Conservation (phyloP, 2,113 vertebrate species). For the Pyrgilauda ruficollis region DNA sequence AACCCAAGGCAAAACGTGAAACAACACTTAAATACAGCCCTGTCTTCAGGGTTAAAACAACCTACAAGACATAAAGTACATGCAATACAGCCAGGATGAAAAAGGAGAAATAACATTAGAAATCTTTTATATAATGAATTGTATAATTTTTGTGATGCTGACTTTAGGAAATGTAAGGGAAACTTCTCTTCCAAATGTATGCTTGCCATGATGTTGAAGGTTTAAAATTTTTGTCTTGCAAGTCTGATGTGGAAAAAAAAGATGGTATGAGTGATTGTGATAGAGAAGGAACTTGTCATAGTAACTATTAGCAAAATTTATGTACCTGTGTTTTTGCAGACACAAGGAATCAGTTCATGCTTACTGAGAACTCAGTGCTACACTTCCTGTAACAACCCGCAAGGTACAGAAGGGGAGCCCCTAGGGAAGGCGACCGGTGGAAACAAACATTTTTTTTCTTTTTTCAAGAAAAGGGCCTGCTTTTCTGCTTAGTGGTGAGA, state of each 20-base stretch:
- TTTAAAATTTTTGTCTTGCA: background rate
- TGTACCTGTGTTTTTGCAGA: background rate
- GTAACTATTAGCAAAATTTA: background rate
- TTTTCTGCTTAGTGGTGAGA: background rate
- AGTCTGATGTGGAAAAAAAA: conserved; percentile 52
- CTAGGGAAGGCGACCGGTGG: background rate
- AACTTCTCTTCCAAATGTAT: background rate
- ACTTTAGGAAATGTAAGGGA: background rate
- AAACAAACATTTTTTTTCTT: background rate
- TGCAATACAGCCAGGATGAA: conserved; percentile 63
- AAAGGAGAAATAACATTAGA: conserved; percentile 74
- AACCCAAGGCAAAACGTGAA: conserved; percentile 10
- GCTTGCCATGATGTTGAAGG: background rate
- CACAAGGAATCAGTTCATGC: background rate
- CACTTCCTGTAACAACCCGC: background rate
- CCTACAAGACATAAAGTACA: conserved; percentile 39
- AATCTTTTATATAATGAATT: background rate
- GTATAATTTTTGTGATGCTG: background rate
- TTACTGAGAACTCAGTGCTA: background rate
- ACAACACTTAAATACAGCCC: background rate
- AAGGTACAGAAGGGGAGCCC: fast-evolving
- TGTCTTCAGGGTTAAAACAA: background rate
- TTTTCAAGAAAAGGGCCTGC: background rate
- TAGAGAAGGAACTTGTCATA: background rate
- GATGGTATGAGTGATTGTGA: background rate